Evolutionary conservation across 2,113 vertebrate genomes (phyloP), one percentile per base, ranked within the genome.

Genomic region (Hepsetus odoe): DNA sequence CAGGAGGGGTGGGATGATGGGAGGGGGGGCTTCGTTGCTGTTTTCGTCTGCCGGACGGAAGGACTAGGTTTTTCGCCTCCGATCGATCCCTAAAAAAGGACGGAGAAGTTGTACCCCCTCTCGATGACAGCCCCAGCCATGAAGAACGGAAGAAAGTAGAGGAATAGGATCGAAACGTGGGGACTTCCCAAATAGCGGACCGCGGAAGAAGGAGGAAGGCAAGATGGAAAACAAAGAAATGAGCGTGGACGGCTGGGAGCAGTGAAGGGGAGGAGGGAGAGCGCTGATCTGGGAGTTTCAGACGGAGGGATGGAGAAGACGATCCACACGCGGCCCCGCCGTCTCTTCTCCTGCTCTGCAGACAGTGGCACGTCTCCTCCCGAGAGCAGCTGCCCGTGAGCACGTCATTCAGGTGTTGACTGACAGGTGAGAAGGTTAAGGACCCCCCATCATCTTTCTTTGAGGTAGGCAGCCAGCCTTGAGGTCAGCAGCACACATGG

Each of bases 351-450:
- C 85, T 73, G 64, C 35, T 62, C 78, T 72, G 85, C 85, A 81
- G 70, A 84, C 82, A 80, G 83, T 90, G 90, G 91, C 91, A 91
- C 42, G 90, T 79, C 69, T 80, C 46, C 5, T 44, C 42, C 18
- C 16, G 4, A 9, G 4, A 5, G 35, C 9, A n/a, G n/a, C n/a
- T n/a, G n/a, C n/a, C n/a, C n/a, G n/a, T n/a, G n/a, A n/a, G n/a
- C n/a, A n/a, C n/a, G n/a, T n/a, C n/a, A n/a, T n/a, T n/a, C n/a
- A n/a, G n/a, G n/a, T n/a, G n/a, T n/a, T n/a, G n/a, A n/a, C n/a
- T n/a, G n/a, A n/a, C n/a, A n/a, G n/a, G n/a, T n/a, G n/a, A n/a
- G n/a, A n/a, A n/a, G n/a, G n/a, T n/a, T n/a, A n/a, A n/a, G n/a
- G n/a, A 1, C 12, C 12, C 12, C 12, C 13, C 44, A 1, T 46